Evolutionary conservation across 2,113 vertebrate species (phyloP).

Genomic region (Bambusicola thoracicus): DNA sequence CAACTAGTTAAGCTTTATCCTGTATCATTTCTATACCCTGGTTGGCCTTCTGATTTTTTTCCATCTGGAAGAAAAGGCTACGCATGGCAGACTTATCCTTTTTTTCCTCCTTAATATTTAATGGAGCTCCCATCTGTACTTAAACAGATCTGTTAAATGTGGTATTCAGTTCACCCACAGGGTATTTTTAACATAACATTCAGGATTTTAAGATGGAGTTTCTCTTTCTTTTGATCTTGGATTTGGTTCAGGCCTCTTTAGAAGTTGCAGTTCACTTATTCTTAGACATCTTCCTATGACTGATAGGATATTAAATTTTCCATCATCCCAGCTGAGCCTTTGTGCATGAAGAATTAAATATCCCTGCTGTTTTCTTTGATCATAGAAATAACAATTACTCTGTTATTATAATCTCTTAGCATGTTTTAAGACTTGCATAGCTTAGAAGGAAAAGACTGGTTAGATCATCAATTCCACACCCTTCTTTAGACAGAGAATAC

Average conservation of each 20-base stretch:
- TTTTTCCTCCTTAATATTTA: background rate
- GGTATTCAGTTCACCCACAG: background rate
- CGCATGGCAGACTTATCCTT: background rate
- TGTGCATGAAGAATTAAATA: conserved; percentile 37
- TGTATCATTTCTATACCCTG: background rate
- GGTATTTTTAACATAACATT: background rate
- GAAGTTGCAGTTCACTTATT: background rate
- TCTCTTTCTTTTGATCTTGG: conserved; percentile 44
- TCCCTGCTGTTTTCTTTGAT: conserved; percentile 45
- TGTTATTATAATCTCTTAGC: background rate
- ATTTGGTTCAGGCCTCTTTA: conserved; percentile 37
- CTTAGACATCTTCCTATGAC: background rate
- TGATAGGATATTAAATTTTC: background rate
- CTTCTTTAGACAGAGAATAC: background rate
- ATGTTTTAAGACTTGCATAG: background rate
- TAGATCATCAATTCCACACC: background rate
- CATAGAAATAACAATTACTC: conserved; percentile 31
- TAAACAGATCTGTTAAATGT: background rate
- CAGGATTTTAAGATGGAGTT: background rate
- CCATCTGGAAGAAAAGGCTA: background rate
- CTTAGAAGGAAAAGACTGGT: background rate
- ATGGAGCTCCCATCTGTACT: rapidly evolving
- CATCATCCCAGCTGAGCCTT: background rate
- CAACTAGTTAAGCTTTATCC: background rate
- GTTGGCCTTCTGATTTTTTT: background rate